Percentiles rank a stretch among this genome's conserved stretches.
These are phyloP conservation scores for Bombus breviceps DNA, from an alignment of 1,140 invertebrate species.

Conservation along the genomic window DNA sequence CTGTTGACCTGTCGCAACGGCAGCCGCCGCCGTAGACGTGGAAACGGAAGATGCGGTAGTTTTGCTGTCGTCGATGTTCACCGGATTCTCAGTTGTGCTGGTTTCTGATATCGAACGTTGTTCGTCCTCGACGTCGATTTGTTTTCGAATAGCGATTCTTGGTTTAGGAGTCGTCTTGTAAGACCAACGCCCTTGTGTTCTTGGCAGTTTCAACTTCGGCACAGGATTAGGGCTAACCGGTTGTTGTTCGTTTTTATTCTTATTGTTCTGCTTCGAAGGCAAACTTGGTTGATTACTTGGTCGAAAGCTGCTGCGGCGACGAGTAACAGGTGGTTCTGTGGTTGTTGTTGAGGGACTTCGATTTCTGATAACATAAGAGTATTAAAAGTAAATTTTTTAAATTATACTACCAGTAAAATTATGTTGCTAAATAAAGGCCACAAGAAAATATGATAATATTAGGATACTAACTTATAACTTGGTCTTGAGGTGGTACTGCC, in stretches of 20 bases:
- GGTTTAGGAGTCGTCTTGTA: slow-evolving; percentile 94
- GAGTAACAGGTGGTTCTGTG: slow-evolving; percentile 72
- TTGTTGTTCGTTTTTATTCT: slow-evolving; percentile 64
- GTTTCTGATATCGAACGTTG: slow-evolving; percentile 69
- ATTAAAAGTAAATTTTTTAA: too few species aligned
- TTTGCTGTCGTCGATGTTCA: slow-evolving; percentile 58
- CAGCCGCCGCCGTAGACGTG: slow-evolving; percentile 73
- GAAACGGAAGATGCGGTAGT: neutral
- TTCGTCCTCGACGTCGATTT: slow-evolving; percentile 85
- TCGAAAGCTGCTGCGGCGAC: slow-evolving; percentile 76
- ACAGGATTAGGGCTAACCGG: slow-evolving; percentile 46
- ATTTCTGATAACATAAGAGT: slow-evolving; percentile 65
- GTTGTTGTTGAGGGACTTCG: slow-evolving; percentile 75
- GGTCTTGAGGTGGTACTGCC: slow-evolving; percentile 69
- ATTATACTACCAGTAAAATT: too few species aligned
- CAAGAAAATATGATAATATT: too few species aligned
- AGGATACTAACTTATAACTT: slow-evolving; percentile 75
- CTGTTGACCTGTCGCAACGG: slow-evolving; percentile 61
- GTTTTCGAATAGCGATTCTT: slow-evolving; percentile 90
- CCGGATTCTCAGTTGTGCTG: slow-evolving; percentile 52
- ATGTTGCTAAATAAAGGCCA: too few species aligned
- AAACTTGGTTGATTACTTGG: slow-evolving; percentile 70
- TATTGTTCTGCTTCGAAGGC: slow-evolving; percentile 64
- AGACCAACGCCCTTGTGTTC: slow-evolving; percentile 92
- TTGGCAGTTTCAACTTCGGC: slow-evolving; percentile 88